A percentile compares a stretch with the other conserved stretches of the same genome.
These are phyloP conservation scores for Manacus vitellinus DNA, from an alignment of 2,113 vertebrate species.

Conservation along the genomic window DNA sequence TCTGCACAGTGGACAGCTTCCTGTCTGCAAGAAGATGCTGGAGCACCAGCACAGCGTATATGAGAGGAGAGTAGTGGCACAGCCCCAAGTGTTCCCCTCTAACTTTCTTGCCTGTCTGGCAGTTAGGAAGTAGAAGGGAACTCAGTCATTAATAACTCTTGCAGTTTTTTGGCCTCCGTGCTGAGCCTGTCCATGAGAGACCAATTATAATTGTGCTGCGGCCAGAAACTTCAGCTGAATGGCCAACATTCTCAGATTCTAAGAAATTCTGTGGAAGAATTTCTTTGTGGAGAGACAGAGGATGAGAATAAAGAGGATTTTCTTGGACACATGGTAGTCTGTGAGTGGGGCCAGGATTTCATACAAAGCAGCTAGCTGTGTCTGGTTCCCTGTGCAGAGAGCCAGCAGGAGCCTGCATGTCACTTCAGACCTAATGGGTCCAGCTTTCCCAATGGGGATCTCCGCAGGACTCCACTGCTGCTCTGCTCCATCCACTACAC, in stretches of 20 bases:
- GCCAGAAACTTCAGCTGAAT: slow-evolving; percentile 49
- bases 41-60: not conserved
- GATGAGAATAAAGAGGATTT: slow-evolving; percentile 53
- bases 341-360: not conserved
- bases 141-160: slow-evolving; percentile 61
- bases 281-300: slow-evolving; percentile 36
- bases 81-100: slow-evolving; percentile 18
- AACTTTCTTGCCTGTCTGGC: slow-evolving; percentile 44
- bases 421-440: not conserved
- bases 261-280: slow-evolving; percentile 56
- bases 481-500: not conserved
- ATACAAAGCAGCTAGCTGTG: slow-evolving; percentile 6
- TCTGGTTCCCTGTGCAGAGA: not conserved
- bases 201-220: slow-evolving; percentile 15
- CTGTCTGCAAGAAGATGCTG: not conserved
- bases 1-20: not conserved
- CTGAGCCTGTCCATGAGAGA: slow-evolving; percentile 38
- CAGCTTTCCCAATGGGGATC: not conserved
- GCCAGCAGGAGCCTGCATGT: not conserved
- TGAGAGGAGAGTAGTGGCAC: slow-evolving; percentile 3
- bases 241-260: slow-evolving; percentile 49
- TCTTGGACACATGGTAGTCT: slow-evolving; percentile 51
- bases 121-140: slow-evolving; percentile 42
- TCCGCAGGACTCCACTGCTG: not conserved
- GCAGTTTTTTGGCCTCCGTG: slow-evolving; percentile 42